These are phyloP conservation scores for Meloidogyne exigua DNA, from an alignment of 1,140 invertebrate species.

Conservation along the genomic window DNA sequence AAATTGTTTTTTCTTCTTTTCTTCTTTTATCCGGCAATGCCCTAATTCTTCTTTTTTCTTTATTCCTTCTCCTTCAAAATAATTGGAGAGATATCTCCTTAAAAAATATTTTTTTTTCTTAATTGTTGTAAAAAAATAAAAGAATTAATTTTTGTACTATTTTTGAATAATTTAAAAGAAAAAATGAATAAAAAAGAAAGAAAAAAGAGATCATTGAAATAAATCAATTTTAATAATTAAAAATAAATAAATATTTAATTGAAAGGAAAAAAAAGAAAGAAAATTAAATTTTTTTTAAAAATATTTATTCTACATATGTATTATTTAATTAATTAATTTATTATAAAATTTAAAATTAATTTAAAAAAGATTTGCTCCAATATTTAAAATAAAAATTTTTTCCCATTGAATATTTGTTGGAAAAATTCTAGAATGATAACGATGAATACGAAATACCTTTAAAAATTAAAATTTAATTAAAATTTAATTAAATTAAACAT, in stretches of 20 bases:
- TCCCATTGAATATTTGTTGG: slow-evolving; percentile 45
- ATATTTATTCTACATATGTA: too few relatives aligned
- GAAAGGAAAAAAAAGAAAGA: too few relatives aligned
- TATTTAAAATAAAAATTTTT: slow-evolving; percentile 43
- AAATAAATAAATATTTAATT: too few relatives aligned
- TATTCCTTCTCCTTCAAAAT: not conserved
- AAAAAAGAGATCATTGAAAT: too few relatives aligned
- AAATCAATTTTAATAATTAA: too few relatives aligned
- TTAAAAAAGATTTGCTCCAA: slow-evolving; percentile 49
- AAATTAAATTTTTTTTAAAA: too few relatives aligned
- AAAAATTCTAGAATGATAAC: slow-evolving; percentile 45
- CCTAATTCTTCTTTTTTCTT: too few relatives aligned
- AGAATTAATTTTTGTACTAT: slow-evolving; percentile 2
- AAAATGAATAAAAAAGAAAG: not conserved
- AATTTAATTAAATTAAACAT: not conserved
- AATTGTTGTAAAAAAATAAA: not conserved
- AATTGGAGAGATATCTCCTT: not conserved
- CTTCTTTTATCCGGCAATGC: not conserved
- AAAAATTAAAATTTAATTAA: slow-evolving; percentile 11
- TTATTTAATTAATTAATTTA: too few relatives aligned
- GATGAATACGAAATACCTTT: slow-evolving; percentile 36
- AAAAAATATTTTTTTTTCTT: not conserved
- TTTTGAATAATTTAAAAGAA: not conserved
- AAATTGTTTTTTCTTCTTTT: not conserved
- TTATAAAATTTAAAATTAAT: too few relatives aligned